These are phyloP conservation scores for Gyps fulvus DNA, from an alignment of 2,113 vertebrate species.

Conservation along the genomic window DNA sequence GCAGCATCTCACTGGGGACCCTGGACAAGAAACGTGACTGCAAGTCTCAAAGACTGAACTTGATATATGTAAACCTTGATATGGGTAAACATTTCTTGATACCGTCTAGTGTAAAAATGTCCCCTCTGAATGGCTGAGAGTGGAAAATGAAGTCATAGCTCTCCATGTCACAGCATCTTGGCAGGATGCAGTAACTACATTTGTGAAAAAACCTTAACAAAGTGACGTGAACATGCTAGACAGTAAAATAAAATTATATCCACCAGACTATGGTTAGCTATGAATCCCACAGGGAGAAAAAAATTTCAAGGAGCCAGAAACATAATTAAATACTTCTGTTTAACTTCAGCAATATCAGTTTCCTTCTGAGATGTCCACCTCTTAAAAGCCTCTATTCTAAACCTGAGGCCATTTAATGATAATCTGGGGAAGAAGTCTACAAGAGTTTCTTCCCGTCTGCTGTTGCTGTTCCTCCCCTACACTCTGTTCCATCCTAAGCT, in stretches of 20 bases:
- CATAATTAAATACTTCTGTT: not conserved
- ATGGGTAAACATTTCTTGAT: not conserved
- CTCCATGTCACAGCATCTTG: not conserved
- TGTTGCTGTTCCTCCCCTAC: not conserved
- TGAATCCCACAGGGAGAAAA: not conserved
- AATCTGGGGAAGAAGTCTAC: not conserved
- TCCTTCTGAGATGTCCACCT: not conserved
- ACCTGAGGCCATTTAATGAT: not conserved
- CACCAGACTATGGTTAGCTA: not conserved
- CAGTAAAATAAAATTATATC: not conserved
- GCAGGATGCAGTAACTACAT: not conserved
- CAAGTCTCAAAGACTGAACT: not conserved
- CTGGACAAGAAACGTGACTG: not conserved
- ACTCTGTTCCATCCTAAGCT: not conserved
- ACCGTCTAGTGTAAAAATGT: not conserved
- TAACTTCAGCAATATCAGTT: not conserved
- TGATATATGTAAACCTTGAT: not conserved
- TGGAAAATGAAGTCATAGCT: not conserved
- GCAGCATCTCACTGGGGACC: not conserved
- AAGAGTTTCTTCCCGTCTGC: not conserved
- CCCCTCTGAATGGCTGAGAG: not conserved
- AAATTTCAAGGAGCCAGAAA: constrained; percentile 12
- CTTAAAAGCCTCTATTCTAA: not conserved
- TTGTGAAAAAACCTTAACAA: not conserved
- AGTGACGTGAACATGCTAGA: not conserved